These are phyloP conservation scores for Apotomis capreana DNA, from an alignment of 2,888 invertebrate genomes.

Conservation along the genomic window DNA sequence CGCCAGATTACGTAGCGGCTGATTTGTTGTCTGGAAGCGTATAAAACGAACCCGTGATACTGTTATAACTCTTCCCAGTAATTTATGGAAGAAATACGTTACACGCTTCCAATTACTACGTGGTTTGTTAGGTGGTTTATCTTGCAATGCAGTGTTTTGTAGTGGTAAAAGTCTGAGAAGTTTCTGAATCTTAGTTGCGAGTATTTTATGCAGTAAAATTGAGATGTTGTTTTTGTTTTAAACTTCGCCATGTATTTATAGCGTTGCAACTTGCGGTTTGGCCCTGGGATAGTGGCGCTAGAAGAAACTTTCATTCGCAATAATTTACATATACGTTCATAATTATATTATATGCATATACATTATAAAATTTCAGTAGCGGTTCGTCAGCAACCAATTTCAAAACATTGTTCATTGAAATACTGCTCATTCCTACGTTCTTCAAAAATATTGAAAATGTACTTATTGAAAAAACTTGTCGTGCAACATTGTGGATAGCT, in stretches of 20 bases:
- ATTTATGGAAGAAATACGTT: slow-evolving; percentile 22
- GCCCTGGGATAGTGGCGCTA: no score
- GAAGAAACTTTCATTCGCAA: no score
- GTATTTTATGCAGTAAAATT: background rate
- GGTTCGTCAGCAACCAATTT: no score
- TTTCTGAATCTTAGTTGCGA: background rate
- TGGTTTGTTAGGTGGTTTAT: background rate
- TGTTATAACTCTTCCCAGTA: slow-evolving; percentile 1
- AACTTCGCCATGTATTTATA: background rate
- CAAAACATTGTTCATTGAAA: no score
- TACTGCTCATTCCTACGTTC: no score
- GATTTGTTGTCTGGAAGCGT: slow-evolving; percentile 38
- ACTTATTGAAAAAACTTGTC: no score
- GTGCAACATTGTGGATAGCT: no score
- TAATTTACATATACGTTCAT: no score
- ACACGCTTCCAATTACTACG: slow-evolving; percentile 16
- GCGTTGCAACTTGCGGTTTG: no score
- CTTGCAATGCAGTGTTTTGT: background rate
- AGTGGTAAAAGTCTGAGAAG: background rate
- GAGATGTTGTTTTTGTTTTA: background rate
- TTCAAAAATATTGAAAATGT: no score
- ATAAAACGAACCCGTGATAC: slow-evolving; percentile 23
- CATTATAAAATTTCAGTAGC: no score
- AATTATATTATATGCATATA: no score
- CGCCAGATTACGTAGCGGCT: slow-evolving; percentile 46